phyloP scores from a whole-genome alignment of 2,113 vertebrate species.

The Oncorhynchus keta region DNA sequence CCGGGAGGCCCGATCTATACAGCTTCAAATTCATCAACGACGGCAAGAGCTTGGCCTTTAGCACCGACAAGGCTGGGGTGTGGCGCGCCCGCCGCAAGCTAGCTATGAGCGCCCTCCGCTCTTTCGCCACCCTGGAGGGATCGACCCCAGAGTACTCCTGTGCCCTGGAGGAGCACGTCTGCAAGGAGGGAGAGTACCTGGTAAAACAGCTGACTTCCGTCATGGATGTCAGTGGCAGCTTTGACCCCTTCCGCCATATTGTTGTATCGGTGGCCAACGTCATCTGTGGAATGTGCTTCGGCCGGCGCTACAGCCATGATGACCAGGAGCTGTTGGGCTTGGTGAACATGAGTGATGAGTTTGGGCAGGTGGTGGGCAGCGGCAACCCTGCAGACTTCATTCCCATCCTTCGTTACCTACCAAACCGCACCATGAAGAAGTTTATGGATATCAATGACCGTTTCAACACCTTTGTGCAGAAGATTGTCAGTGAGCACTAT shows the following conservation, averaged over 20 bases:
- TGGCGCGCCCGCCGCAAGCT: slow-evolving; percentile 76
- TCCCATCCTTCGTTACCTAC: slow-evolving; percentile 79
- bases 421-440: slow-evolving; percentile 69
- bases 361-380: slow-evolving; percentile 59
- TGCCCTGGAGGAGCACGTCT: slow-evolving; percentile 78
- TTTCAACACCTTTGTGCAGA: slow-evolving; percentile 73
- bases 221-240: slow-evolving; percentile 71
- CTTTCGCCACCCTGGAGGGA: slow-evolving; percentile 64
- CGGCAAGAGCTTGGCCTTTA: slow-evolving; percentile 80
- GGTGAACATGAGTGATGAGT: slow-evolving; percentile 75
- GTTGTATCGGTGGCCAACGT: slow-evolving; percentile 87
- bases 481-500: slow-evolving; percentile 79
- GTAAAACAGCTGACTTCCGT: slow-evolving; percentile 63
- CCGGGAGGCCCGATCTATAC: slow-evolving; percentile 81
- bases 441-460: slow-evolving; percentile 75
- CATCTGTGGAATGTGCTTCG: slow-evolving; percentile 88
- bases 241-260: slow-evolving; percentile 80
- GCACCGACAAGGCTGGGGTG: slow-evolving; percentile 63
- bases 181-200: slow-evolving; percentile 75
- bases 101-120: slow-evolving; percentile 77
- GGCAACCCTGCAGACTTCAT: slow-evolving; percentile 87
- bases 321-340: slow-evolving; percentile 79
- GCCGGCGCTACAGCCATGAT: slow-evolving; percentile 75
- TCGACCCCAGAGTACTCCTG: slow-evolving; percentile 61
- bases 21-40: slow-evolving; percentile 67